These are phyloP conservation scores for Allolobophora icterica DNA, from an alignment of 2,888 invertebrate species.

Conservation along the genomic window DNA sequence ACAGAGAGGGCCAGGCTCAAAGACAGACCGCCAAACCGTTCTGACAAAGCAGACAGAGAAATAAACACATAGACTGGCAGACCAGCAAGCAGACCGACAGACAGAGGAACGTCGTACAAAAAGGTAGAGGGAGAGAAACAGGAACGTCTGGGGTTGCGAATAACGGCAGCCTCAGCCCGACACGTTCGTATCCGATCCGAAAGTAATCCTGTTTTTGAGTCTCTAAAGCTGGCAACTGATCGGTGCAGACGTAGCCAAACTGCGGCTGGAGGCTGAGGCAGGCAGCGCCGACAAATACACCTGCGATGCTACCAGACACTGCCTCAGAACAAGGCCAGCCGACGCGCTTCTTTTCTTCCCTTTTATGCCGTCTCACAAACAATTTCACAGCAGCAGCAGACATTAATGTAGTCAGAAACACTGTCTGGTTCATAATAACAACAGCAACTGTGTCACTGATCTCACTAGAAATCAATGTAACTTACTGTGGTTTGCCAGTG, in stretches of 20 bases:
- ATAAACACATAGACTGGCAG: no score
- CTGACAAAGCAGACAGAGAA: no score
- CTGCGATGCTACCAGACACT: slow-evolving; percentile 10
- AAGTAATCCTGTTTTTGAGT: not conserved
- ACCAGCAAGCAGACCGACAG: not conserved
- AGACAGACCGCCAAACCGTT: no score
- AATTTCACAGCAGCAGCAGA: not conserved
- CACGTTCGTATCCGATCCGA: not conserved
- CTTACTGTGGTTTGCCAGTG: no score
- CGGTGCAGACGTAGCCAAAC: not conserved
- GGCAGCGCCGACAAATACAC: not conserved
- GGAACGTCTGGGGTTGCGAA: not conserved
- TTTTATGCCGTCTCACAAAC: not conserved
- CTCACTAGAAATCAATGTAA: no score
- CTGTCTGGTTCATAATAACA: not conserved
- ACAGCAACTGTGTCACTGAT: not conserved
- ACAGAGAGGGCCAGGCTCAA: no score
- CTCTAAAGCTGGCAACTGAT: not conserved
- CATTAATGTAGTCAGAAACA: not conserved
- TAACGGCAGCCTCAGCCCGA: not conserved
- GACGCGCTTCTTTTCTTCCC: not conserved
- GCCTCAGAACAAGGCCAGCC: not conserved
- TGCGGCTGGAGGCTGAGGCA: not conserved
- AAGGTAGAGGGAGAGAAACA: not conserved
- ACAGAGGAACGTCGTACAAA: not conserved